phyloP scores from a whole-genome alignment of 2,797 vertebrate genomes.

The Urocyon cinereoargenteus region DNA sequence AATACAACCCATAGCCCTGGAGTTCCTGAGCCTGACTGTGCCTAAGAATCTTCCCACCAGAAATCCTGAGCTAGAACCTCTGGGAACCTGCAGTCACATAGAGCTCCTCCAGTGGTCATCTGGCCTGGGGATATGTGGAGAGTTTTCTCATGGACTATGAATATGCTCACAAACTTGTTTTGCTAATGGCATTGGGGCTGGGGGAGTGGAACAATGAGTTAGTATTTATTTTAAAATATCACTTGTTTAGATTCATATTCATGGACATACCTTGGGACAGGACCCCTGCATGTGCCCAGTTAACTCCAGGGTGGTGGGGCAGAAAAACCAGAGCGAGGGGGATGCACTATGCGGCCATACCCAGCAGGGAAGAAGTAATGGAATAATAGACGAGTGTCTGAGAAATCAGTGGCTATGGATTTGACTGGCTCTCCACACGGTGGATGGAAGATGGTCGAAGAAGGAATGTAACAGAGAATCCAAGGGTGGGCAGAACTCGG shows the following conservation, averaged over 20 bases:
- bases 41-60: not conserved
- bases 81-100: not conserved
- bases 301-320: not conserved
- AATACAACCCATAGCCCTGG: not conserved
- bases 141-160: not conserved
- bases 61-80: not conserved
- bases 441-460: not conserved
- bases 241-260: constrained; percentile 29
- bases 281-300: not conserved
- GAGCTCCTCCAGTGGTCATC: too few relatives aligned
- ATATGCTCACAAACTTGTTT: not conserved
- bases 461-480: not conserved
- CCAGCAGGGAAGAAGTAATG: not conserved
- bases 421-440: not conserved
- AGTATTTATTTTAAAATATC: not conserved
- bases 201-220: not conserved
- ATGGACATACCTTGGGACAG: not conserved
- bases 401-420: not conserved
- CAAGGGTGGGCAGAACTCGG: not conserved
- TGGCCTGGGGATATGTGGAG: not conserved
- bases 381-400: not conserved
- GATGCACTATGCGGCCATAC: not conserved
- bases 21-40: not conserved
- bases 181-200: not conserved
- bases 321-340: not conserved